Base-by-base conservation (phyloP, 2,113 vertebrate species). In the Nannobrachium achirus region DNA sequence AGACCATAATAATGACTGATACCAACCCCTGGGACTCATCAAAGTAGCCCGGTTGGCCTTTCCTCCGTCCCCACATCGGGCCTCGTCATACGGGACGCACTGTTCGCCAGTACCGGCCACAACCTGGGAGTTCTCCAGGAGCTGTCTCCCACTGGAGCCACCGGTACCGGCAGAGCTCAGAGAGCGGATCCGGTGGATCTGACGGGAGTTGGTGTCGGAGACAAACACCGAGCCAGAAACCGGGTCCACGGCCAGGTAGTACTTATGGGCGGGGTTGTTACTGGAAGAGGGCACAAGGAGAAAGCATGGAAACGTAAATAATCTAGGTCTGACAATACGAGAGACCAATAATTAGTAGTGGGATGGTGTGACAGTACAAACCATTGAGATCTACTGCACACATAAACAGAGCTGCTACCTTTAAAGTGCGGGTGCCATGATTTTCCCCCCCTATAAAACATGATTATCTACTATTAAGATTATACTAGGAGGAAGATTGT, bases 181-280 rank as follows among this genome's bases (percentile, higher is more conserved):
- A 25, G 93, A 92, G 83, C 92, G 94, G 76, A 95, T 90, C 2
- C 82, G 91, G 88, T 91, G 95, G 73, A 96, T 96, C 44, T 94
- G 90, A n/a, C 95, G 92, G 4, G 94, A 95, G 79, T 95, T 96
- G 88, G 95, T 95, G 86, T 96, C 95, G 1, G 95, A 96, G 40
- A 96, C 88, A 6, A 92, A 95, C 56, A 96, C 89, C 0, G 92
- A 93, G 75, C 94, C 94, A 1, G 94, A 93, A 86, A 96, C 94
- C 5, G 95, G 95, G 86, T 95, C 93, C 73, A 95, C 93, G 0
- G 95, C 95, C 92, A 96, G 76, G 85, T 95, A 96, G 88, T 96
- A 96, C 85, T 96, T 96, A 87, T 96, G 95, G 14, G 94, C 94
- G 0, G 94, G 95, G 87, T 94, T 96, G 89, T 95, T 96, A 93